phyloP scores from a whole-genome alignment of 2,113 vertebrate species.

The Oryzias celebensis region DNA sequence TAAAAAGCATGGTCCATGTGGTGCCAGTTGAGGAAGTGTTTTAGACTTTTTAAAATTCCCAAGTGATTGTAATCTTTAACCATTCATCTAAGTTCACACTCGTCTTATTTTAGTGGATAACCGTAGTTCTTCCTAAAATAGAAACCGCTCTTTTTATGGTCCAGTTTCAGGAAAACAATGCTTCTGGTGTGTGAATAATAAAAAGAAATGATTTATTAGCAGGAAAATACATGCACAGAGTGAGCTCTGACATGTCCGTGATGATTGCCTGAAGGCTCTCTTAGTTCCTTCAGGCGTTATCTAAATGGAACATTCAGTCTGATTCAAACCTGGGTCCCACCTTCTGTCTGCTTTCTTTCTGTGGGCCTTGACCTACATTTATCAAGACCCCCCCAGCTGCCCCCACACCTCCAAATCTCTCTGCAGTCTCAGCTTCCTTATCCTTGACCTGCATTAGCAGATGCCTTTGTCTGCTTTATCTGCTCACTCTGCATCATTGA shows the following conservation, averaged over 20 bases:
- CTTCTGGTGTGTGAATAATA: neutral
- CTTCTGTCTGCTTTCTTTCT: slow-evolving; percentile 30
- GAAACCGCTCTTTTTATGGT: neutral
- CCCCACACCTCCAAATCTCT: slow-evolving; percentile 43
- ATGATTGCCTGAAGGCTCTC: slow-evolving; percentile 1
- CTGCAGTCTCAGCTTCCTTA: slow-evolving; percentile 34
- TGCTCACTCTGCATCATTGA: slow-evolving; percentile 60
- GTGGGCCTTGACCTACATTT: slow-evolving; percentile 70
- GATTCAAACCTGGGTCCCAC: slow-evolving; percentile 23
- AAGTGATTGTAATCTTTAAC: too few species aligned
- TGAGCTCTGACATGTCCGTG: slow-evolving; percentile 1
- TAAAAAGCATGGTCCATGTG: too few species aligned
- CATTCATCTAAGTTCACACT: too few species aligned
- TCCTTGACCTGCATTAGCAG: slow-evolving; percentile 54
- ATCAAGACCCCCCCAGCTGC: slow-evolving; percentile 22
- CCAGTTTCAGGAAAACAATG: neutral
- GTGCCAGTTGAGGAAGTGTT: too few species aligned
- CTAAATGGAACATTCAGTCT: slow-evolving; percentile 8
- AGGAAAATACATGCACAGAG: neutral
- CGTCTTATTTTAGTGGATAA: too few species aligned
- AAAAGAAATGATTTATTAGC: slow-evolving; percentile 29
- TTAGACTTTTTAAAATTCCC: too few species aligned
- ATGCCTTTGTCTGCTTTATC: slow-evolving; percentile 63
- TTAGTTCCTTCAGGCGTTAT: slow-evolving; percentile 21
- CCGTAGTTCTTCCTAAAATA: too few species aligned